Conservation (phyloP, 2,888 invertebrate genomes). For the Vesta saturnalis region DNA sequence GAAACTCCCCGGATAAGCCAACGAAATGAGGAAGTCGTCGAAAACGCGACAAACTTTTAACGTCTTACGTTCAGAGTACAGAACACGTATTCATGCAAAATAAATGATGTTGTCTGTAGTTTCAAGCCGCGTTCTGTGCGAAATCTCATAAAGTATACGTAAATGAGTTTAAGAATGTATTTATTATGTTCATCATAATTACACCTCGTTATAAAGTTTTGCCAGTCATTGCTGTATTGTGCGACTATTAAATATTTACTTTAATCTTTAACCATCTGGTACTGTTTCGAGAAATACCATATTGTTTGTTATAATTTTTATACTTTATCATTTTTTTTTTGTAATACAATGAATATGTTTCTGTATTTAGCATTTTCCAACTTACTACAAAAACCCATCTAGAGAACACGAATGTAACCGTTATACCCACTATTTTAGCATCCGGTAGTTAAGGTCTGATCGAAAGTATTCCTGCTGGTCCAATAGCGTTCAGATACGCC, state of each 20-base stretch:
- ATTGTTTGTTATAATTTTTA: too few relatives aligned
- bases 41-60: slow-evolving; percentile 41
- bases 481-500: slow-evolving; percentile 49
- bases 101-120: slow-evolving; percentile 47
- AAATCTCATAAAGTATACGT: slow-evolving; percentile 46
- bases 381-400: slow-evolving; percentile 8
- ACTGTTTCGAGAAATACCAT: too few relatives aligned
- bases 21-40: slow-evolving; percentile 41
- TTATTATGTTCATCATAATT: slow-evolving; percentile 45
- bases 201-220: slow-evolving; percentile 31
- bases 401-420: slow-evolving; percentile 25
- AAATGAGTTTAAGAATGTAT: slow-evolving; percentile 48
- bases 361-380: slow-evolving; percentile 17
- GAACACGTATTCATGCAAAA: slow-evolving; percentile 51
- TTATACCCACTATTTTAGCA: slow-evolving; percentile 31
- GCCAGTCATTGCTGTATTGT: too few relatives aligned
- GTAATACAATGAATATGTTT: slow-evolving; percentile 15
- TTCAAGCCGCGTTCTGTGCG: slow-evolving; percentile 36
- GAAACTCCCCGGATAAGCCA: slow-evolving; percentile 43
- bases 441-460: slow-evolving; percentile 45
- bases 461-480: slow-evolving; percentile 52
- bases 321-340: slow-evolving; percentile 1
- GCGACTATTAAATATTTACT: too few relatives aligned
- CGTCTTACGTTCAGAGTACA: slow-evolving; percentile 37
- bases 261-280: too few relatives aligned